phyloP scores from a whole-genome alignment of 2,888 invertebrate genomes.

The Copidosoma aretas region DNA sequence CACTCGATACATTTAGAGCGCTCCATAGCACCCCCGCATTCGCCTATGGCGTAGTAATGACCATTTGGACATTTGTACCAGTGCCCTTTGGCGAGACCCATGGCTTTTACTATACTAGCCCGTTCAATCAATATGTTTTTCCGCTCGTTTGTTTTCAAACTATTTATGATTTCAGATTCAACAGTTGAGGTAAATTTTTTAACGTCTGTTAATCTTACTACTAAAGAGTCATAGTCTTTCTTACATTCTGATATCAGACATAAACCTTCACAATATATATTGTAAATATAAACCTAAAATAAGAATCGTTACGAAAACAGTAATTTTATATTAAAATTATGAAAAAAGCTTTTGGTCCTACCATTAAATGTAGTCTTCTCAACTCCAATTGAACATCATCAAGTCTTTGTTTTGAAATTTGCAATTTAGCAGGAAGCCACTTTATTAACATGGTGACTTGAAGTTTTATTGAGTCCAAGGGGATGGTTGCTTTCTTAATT shows the following conservation, averaged over 20 bases:
- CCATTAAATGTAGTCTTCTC: conserved; percentile 14
- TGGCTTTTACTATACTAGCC: conserved; percentile 10
- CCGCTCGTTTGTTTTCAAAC: too few species aligned
- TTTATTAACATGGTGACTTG: conserved; percentile 8
- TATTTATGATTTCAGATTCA: too few species aligned
- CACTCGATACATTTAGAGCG: conserved; percentile 5
- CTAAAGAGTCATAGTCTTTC: neutral
- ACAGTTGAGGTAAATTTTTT: neutral
- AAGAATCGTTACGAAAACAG: too few species aligned
- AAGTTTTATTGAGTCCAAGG: neutral
- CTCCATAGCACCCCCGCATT: conserved; percentile 21
- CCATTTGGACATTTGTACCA: conserved; percentile 23
- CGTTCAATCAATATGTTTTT: neutral
- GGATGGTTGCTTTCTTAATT: neutral
- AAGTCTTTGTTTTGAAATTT: conserved; percentile 4
- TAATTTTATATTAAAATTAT: too few species aligned
- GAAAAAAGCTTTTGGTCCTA: conserved; percentile 1
- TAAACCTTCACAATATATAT: too few species aligned
- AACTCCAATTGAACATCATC: conserved; percentile 15
- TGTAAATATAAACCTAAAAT: too few species aligned
- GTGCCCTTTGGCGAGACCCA: conserved; percentile 5
- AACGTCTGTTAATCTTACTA: too few species aligned
- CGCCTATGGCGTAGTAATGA: conserved; percentile 9
- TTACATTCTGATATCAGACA: too few species aligned
- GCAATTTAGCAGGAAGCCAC: conserved; percentile 2